These are phyloP conservation scores for Monopterus albus DNA, from an alignment of 2,113 vertebrate species.

Conservation along the genomic window DNA sequence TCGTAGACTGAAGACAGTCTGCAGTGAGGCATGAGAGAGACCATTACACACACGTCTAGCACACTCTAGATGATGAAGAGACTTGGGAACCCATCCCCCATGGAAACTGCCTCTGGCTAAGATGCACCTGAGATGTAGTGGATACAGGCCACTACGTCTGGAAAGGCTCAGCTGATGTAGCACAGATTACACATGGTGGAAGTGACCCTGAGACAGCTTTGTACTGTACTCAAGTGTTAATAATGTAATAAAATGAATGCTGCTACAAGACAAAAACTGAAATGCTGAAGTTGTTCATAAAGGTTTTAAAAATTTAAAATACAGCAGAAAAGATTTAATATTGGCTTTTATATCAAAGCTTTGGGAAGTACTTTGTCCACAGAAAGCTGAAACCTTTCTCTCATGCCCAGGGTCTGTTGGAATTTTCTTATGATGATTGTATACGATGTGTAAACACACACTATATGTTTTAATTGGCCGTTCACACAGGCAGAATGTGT, in stretches of 20 bases:
- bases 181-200: constrained; percentile 27
- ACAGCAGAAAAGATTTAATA: not conserved
- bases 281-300: too few species aligned
- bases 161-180: constrained; percentile 40
- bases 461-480: too few species aligned
- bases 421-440: too few species aligned
- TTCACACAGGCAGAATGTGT: too few species aligned
- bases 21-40: constrained; percentile 67
- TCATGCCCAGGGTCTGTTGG: too few species aligned
- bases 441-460: too few species aligned
- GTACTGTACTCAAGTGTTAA: constrained; percentile 41
- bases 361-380: too few species aligned
- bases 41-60: constrained; percentile 71
- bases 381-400: too few species aligned
- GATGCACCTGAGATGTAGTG: constrained; percentile 31
- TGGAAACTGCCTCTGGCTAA: constrained; percentile 64
- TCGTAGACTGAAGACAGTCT: constrained; percentile 57
- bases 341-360: too few species aligned
- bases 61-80: constrained; percentile 75
- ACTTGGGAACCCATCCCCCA: constrained; percentile 61
- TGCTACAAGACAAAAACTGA: not conserved
- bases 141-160: constrained; percentile 32
- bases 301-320: too few species aligned
- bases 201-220: not conserved
- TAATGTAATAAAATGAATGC: constrained; percentile 25